Conservation (phyloP, 2,888 invertebrate species). For the Sialis fuliginosa region DNA sequence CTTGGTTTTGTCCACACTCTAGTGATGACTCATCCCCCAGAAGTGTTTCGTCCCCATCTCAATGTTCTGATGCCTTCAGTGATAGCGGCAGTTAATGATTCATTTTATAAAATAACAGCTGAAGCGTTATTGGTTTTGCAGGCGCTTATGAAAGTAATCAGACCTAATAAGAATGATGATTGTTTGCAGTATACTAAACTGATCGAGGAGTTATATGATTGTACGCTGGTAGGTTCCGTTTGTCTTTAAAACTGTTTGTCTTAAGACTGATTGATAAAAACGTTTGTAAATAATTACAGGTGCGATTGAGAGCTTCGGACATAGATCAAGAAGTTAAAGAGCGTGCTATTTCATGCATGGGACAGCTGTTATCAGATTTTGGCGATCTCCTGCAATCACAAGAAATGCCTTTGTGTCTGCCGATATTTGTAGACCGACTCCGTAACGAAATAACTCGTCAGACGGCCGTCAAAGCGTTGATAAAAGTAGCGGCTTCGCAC, state of each 20-base stretch:
- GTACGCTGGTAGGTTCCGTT: conserved; percentile 42
- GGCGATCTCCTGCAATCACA: conserved; percentile 62
- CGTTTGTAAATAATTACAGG: not conserved
- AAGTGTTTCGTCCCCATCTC: conserved; percentile 67
- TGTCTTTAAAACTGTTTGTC: too few species aligned
- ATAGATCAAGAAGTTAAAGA: conserved; percentile 99
- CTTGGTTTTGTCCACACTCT: conserved; percentile 79
- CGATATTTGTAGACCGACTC: conserved; percentile 86
- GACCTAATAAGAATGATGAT: conserved; percentile 46
- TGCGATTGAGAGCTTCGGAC: conserved; percentile 76
- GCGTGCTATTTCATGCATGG: conserved; percentile 91
- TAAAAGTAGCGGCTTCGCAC: conserved; percentile 83
- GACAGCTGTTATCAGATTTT: conserved; percentile 82
- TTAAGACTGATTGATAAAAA: too few species aligned
- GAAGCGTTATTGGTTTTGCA: conserved; percentile 88
- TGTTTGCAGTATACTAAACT: conserved; percentile 58
- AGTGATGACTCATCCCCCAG: conserved; percentile 59
- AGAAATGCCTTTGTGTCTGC: conserved; percentile 72
- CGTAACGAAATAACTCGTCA: conserved; percentile 94
- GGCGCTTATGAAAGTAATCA: conserved; percentile 83
- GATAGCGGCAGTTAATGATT: conserved; percentile 78
- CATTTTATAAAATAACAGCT: conserved; percentile 96
- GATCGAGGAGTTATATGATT: conserved; percentile 63
- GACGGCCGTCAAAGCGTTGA: conserved; percentile 90
- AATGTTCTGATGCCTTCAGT: conserved; percentile 66